Percentiles rank a stretch among this genome's conserved stretches.
These are phyloP conservation scores for Microctonus hyperodae DNA, from an alignment of 2,888 invertebrate species.

Conservation along the genomic window DNA sequence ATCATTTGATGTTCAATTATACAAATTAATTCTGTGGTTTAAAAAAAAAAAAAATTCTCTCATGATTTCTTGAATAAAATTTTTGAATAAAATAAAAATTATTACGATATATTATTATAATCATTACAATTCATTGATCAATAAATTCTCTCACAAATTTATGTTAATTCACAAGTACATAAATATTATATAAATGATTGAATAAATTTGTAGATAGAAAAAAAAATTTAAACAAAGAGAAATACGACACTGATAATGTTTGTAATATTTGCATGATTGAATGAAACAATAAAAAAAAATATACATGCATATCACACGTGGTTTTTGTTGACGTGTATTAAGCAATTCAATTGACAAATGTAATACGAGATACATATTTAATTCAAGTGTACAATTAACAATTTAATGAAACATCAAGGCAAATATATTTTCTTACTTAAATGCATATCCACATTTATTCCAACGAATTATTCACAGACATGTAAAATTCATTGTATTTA, in stretches of 20 bases:
- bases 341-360: background rate
- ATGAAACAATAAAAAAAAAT: background rate
- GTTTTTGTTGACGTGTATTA: background rate
- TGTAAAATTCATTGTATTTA: too few relatives aligned
- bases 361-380: background rate
- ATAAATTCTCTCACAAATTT: background rate
- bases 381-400: background rate
- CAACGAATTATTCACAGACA: too few relatives aligned
- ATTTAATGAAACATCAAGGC: background rate
- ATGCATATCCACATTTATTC: too few relatives aligned
- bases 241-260: background rate
- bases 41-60: background rate
- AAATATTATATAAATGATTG: background rate
- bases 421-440: background rate
- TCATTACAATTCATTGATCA: background rate
- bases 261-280: background rate
- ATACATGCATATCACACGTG: background rate
- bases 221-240: background rate
- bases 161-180: background rate
- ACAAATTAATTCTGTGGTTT: background rate
- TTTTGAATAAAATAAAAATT: background rate
- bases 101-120: too few relatives aligned
- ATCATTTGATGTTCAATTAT: background rate
- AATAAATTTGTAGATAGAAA: background rate
- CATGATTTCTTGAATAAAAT: background rate